These are phyloP conservation scores for Cantharis flavilabris DNA, from an alignment of 2,888 invertebrate species.

Conservation along the genomic window DNA sequence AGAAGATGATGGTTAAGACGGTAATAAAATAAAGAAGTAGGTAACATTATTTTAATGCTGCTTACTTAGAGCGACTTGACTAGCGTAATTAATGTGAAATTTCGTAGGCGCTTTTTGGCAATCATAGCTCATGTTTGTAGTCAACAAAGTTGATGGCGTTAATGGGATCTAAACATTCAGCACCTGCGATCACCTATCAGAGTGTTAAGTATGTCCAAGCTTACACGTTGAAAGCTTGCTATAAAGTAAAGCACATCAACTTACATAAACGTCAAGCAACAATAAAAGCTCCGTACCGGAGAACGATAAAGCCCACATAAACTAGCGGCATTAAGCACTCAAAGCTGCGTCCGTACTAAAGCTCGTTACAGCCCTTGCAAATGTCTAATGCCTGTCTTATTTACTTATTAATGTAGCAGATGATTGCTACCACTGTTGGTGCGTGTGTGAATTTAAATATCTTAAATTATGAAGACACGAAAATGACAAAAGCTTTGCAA, in stretches of 20 bases:
- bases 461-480: slow-evolving; percentile 22
- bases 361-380: slow-evolving; percentile 35
- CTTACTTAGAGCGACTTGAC: neutral
- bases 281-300: slow-evolving; percentile 44
- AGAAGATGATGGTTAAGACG: neutral
- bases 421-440: slow-evolving; percentile 22
- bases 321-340: slow-evolving; percentile 41
- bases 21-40: neutral
- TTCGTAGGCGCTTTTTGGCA: slow-evolving; percentile 25
- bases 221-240: slow-evolving; percentile 49
- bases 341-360: slow-evolving; percentile 37
- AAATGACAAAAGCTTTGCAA: slow-evolving; percentile 17
- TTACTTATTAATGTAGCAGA: slow-evolving; percentile 37
- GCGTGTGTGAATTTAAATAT: slow-evolving; percentile 15
- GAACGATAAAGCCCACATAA: slow-evolving; percentile 41
- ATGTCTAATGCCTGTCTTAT: slow-evolving; percentile 34
- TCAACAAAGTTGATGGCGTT: slow-evolving; percentile 47
- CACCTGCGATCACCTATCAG: slow-evolving; percentile 54
- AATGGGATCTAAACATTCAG: slow-evolving; percentile 52
- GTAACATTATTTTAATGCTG: neutral
- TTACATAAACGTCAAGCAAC: slow-evolving; percentile 51
- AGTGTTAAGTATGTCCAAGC: slow-evolving; percentile 47
- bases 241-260: slow-evolving; percentile 53
- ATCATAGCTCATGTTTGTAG: slow-evolving; percentile 37
- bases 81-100: neutral